Evolutionary conservation across 2,888 invertebrate genomes (phyloP).

Genomic region (Aphodius sticticus): DNA sequence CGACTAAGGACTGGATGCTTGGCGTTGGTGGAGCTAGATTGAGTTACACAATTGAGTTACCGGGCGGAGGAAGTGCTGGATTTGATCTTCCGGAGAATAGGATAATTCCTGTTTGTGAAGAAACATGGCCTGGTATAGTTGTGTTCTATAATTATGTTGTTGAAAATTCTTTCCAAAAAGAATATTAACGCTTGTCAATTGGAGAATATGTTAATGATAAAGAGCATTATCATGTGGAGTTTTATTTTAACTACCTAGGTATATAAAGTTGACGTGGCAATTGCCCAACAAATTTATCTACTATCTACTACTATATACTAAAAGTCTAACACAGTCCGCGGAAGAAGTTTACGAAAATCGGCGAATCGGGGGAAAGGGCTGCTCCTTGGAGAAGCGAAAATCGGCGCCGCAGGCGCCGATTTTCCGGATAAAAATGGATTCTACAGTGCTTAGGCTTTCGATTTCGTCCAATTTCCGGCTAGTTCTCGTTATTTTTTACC

Average conservation of each 20-base stretch:
- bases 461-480: too few species aligned
- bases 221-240: not conserved
- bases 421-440: too few species aligned
- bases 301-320: too few species aligned
- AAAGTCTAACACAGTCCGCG: too few species aligned
- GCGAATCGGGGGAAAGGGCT: too few species aligned
- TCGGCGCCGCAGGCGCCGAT: too few species aligned
- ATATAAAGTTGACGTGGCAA: too few species aligned
- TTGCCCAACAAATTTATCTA: too few species aligned
- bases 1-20: constrained; percentile 73
- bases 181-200: not conserved
- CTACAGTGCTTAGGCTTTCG: too few species aligned
- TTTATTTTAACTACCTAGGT: not conserved
- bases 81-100: constrained; percentile 66
- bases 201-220: not conserved
- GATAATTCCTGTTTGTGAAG: constrained; percentile 65
- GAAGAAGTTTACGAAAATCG: too few species aligned
- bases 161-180: not conserved
- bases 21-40: constrained; percentile 64
- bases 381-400: too few species aligned
- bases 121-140: constrained; percentile 68
- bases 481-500: too few species aligned
- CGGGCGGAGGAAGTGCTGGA: constrained; percentile 63
- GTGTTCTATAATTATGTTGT: constrained; percentile 60
- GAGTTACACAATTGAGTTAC: constrained; percentile 71